These are phyloP conservation scores for Hippocampus abdominalis DNA, from an alignment of 2,113 vertebrate genomes.

Conservation along the genomic window DNA sequence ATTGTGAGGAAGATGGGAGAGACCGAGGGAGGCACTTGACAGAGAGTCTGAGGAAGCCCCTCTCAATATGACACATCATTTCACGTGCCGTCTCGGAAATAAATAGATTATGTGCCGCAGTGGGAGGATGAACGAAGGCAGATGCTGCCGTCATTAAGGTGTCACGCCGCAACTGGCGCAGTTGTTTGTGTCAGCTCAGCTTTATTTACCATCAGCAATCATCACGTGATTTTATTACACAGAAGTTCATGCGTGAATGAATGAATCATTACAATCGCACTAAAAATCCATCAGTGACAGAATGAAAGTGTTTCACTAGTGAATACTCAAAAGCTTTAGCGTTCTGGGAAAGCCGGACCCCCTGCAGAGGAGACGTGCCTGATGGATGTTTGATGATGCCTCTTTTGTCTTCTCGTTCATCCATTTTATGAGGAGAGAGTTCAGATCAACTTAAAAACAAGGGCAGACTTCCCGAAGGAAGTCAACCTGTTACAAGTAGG, in stretches of 20 bases:
- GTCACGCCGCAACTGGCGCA: constrained; percentile 31
- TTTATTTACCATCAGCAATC: constrained; percentile 41
- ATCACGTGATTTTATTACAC: constrained; percentile 14
- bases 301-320: constrained; percentile 30
- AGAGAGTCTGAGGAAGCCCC: constrained; percentile 52
- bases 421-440: constrained; percentile 13
- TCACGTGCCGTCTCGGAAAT: constrained; percentile 34
- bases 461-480: constrained; percentile 15
- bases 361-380: constrained; percentile 32
- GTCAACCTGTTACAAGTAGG: constrained; percentile 14
- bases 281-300: constrained; percentile 22
- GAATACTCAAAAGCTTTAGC: constrained; percentile 16
- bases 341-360: constrained; percentile 35
- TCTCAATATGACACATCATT: constrained; percentile 55
- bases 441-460: constrained; percentile 15
- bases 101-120: constrained; percentile 22
- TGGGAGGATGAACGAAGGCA: constrained; percentile 27
- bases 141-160: constrained; percentile 13
- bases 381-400: constrained; percentile 26
- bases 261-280: constrained; percentile 25
- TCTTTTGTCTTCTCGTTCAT: constrained; percentile 13
- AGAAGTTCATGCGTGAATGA: constrained; percentile 12
- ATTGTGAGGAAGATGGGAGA: constrained; percentile 23
- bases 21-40: constrained; percentile 20
- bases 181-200: constrained; percentile 37